phyloP scores from a whole-genome alignment of 2,888 invertebrate species.

The Meteorus cinctellus region DNA sequence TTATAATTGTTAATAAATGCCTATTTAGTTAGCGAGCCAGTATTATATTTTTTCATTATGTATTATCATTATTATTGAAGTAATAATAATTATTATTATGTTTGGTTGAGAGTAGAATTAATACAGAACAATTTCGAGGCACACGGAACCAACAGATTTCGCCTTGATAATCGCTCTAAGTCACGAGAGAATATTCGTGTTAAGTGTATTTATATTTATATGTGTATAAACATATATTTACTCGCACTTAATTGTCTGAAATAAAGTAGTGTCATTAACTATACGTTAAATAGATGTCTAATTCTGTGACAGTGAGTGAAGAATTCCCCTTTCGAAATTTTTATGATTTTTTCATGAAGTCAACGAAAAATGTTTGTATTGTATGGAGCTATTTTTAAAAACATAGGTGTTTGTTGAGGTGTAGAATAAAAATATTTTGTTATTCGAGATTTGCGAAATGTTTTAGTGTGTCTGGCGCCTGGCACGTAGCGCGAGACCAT shows the following conservation, averaged over 20 bases:
- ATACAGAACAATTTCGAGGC: constrained; percentile 51
- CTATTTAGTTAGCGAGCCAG: constrained; percentile 46
- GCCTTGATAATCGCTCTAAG: constrained; percentile 50
- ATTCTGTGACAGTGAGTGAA: constrained; percentile 18
- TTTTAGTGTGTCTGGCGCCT: background rate
- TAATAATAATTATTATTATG: constrained; percentile 24
- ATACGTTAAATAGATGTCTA: constrained; percentile 30
- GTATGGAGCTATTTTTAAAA: background rate
- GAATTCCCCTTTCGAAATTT: background rate
- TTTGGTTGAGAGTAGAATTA: constrained; percentile 52
- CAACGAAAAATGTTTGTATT: too few relatives aligned
- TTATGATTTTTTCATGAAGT: too few relatives aligned
- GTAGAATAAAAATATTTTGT: constrained; percentile 26
- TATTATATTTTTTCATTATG: constrained; percentile 38
- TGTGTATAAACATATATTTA: background rate
- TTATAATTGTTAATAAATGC: constrained; percentile 42
- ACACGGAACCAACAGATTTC: constrained; percentile 45
- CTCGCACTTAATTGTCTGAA: constrained; percentile 42
- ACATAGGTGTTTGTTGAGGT: background rate
- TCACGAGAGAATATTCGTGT: constrained; percentile 52
- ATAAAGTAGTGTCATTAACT: constrained; percentile 37
- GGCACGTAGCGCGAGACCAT: constrained; percentile 3
- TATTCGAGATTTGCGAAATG: constrained; percentile 30
- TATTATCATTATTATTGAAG: constrained; percentile 34
- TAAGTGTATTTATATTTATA: constrained; percentile 14